Conservation (phyloP, 2,888 invertebrate species). For the Fragum whitleyi region DNA sequence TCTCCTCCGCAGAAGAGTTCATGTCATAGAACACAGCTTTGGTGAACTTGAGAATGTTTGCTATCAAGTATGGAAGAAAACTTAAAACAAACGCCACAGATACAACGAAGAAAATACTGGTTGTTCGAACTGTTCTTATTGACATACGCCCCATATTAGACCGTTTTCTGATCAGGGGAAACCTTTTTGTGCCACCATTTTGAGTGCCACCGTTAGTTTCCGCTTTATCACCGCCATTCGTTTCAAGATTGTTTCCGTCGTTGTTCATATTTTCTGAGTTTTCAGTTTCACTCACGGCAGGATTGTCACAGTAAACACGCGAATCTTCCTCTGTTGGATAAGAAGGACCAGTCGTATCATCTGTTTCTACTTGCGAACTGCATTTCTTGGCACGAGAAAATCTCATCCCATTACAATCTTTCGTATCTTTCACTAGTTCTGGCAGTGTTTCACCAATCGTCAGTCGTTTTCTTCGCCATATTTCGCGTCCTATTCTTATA, state of each 20-base stretch:
- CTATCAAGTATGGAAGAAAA: constrained; percentile 74
- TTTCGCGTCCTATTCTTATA: constrained; percentile 70
- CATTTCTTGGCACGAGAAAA: not conserved
- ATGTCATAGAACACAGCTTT: constrained; percentile 70
- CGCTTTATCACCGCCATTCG: constrained; percentile 2
- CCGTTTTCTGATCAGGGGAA: constrained; percentile 40
- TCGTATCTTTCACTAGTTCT: constrained; percentile 30
- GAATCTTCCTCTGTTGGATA: constrained; percentile 57
- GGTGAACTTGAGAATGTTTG: constrained; percentile 72
- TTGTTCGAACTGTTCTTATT: constrained; percentile 70
- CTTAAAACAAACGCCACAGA: constrained; percentile 73
- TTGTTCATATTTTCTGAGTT: constrained; percentile 15
- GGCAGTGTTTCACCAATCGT: constrained; percentile 71
- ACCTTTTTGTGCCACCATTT: constrained; percentile 13
- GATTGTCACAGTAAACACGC: constrained; percentile 53
- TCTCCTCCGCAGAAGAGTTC: constrained; percentile 59
- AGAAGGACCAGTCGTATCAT: constrained; percentile 56
- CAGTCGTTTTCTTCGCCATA: constrained; percentile 69
- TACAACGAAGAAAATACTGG: constrained; percentile 75
- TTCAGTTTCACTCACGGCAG: constrained; percentile 38
- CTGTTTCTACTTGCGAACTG: constrained; percentile 30
- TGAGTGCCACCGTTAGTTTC: not conserved
- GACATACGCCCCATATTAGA: constrained; percentile 59
- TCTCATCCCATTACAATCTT: constrained; percentile 2
- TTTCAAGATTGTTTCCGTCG: constrained; percentile 10